These are phyloP conservation scores for Drosophila sechellia DNA, from an alignment of 1,140 invertebrate species.

Conservation along the genomic window DNA sequence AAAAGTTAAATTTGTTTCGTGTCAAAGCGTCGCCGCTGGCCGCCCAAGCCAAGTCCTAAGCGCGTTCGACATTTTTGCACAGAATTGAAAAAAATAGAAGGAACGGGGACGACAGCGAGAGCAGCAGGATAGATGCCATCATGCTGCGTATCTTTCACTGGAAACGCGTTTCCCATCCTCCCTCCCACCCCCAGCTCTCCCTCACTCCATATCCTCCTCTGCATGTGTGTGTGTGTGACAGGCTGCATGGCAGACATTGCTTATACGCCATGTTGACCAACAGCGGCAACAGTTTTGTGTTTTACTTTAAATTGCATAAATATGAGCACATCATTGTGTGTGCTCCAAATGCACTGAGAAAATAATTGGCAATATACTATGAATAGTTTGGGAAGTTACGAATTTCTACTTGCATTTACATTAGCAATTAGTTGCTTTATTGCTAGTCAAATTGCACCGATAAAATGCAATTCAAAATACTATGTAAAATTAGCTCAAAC, in stretches of 20 bases:
- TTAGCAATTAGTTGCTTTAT: no score
- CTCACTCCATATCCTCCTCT: background rate
- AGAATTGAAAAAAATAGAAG: constrained; percentile 68
- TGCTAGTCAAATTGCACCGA: no score
- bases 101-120: constrained; percentile 21
- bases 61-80: constrained; percentile 78
- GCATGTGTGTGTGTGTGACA: constrained; percentile 32
- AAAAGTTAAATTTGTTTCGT: constrained; percentile 83
- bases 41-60: constrained; percentile 67
- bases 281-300: constrained; percentile 73
- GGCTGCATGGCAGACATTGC: constrained; percentile 61
- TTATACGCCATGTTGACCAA: constrained; percentile 77
- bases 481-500: no score
- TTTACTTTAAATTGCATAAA: constrained; percentile 82
- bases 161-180: background rate
- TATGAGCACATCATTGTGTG: constrained; percentile 55
- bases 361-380: background rate
- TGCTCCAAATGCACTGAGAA: constrained; percentile 8
- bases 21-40: constrained; percentile 73
- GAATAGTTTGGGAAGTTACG: no score
- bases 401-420: no score
- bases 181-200: background rate
- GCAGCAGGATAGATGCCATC: constrained; percentile 53
- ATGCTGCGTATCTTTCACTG: constrained; percentile 29
- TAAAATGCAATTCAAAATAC: no score